These are phyloP conservation scores for Ptilorrhoa leucosticta DNA, from an alignment of 2,113 vertebrate genomes.

Conservation along the genomic window DNA sequence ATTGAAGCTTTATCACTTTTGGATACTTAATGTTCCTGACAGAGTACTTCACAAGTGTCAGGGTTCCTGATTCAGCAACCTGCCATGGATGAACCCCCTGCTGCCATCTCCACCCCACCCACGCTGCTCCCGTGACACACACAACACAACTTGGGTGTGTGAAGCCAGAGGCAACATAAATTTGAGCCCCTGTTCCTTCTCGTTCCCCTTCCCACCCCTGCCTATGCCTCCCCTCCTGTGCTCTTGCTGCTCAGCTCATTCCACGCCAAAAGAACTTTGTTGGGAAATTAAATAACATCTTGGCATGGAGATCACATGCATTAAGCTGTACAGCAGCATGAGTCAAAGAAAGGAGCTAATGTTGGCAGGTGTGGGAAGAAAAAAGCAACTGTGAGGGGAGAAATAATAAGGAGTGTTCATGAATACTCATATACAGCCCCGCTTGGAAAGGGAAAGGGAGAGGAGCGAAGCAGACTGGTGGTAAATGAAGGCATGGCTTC, in stretches of 20 bases:
- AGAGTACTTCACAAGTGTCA: conserved; percentile 97
- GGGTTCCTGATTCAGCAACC: conserved; percentile 85
- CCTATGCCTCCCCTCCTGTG: not conserved
- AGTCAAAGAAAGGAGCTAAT: conserved; percentile 53
- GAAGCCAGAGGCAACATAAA: not conserved
- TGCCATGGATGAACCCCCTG: conserved; percentile 65
- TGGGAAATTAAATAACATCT: conserved; percentile 61
- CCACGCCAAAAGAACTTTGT: conserved; percentile 36
- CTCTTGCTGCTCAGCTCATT: not conserved
- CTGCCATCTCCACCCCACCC: not conserved
- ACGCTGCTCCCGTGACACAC: not conserved
- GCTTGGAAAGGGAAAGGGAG: not conserved
- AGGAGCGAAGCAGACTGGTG: conserved; percentile 23
- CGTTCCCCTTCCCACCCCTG: not conserved
- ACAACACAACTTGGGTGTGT: not conserved
- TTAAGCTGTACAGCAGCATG: conserved; percentile 32
- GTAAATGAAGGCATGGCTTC: conserved; percentile 23
- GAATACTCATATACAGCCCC: conserved; percentile 3
- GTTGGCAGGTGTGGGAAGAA: conserved; percentile 63
- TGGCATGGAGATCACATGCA: conserved; percentile 54
- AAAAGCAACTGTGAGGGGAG: conserved; percentile 55
- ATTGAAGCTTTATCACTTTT: conserved; percentile 99
- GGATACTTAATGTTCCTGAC: conserved; percentile 99
- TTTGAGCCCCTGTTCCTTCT: not conserved
- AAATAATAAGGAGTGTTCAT: conserved; percentile 35